Base-by-base conservation (phyloP, 2,113 vertebrate species). In the Chionis minor region DNA sequence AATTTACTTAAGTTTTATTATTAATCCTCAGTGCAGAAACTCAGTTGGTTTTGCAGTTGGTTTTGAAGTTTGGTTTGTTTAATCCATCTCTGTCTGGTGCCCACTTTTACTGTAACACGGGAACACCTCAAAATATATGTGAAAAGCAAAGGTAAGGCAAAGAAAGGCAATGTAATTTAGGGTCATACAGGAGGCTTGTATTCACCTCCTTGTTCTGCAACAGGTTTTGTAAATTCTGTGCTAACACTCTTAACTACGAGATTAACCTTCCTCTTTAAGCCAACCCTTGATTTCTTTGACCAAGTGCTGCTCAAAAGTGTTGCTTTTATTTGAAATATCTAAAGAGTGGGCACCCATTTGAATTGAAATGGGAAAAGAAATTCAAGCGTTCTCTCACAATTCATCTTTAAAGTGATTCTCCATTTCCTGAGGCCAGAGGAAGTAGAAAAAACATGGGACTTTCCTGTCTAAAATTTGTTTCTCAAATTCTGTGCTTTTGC, bases 341-440 rank as follows among this genome's bases (percentile, higher is more conserved):
- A 28, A 91, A 91, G 55, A 80, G 23, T 59, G 82, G 78, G 52
- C 63, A 86, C 3, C 15, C 47, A 83, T 88, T 88, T 88, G 63
- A 96, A 86, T 42, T 92, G 42, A 96, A 96, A 96, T 79, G 90
- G 61, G 66, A 95, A 92, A 95, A 96, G 45, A 92, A 92, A 88
- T 86, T 78, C 42, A 92, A 93, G 23, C 0, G 0, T 88, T 93
- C 63, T 97, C 90, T 88, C 88, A 86, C 82, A 93, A 81, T 90
- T 95, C 1, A 83, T 86, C 72, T 95, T 95, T 92, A 88, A 96
- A 92, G 88, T 24, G n/a, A 74, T 90, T 86, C 71, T 86, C 32
- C 26, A 47, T 94, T 96, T 95, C 88, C 88, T 67, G n/a, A 94
- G 90, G 96, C 90, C 95, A 96, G 86, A 96, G 90, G 90, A 96